Base-by-base conservation (phyloP, 2,113 vertebrate genomes). In the Heteronetta atricapilla region DNA sequence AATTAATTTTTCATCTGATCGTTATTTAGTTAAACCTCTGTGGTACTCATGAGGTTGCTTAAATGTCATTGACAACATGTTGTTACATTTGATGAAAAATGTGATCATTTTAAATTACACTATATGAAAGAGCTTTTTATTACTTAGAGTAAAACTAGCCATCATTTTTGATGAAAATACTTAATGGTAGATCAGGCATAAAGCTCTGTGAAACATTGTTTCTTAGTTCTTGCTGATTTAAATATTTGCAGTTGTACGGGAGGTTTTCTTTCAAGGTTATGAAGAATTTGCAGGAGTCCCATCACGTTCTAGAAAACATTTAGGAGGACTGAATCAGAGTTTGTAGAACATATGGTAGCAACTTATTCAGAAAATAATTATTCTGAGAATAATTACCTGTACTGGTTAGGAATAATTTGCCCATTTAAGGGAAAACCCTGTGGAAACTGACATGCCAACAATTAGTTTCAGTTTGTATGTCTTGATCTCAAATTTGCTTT, bases 1-100 rank as follows among this genome's bases (percentile, higher is more conserved):
- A 96, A 96, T 84, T 95, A 74, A 84, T 95, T 97, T 98, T 97
- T 98, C 96, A 96, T 97, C 97, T 95, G 96, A 96, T 98, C 96
- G 89, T 97, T 96, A 95, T 97, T 97, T 93, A 97, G 95, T 93
- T 96, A 98, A 97, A 97, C 94, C 89, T 96, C 96, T 95, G 63
- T 85, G 96, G 92, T 92, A 92, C 98, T 97, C 97, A 55, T 15
- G 97, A 95, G 97, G 77, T 95, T 94, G 96, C 97, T 97, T 98
- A 90, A 95, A 96, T 97, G 97, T 97, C 97, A 96, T 92, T 96
- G 96, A 97, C 97, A 95, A 95, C 50, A 72, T 96, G 94, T 97
- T 68, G 34, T 97, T 98, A 94, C 78, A 93, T 97, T 96, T 96
- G 88, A 95, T 97, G 93, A 97, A 97, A 97, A 97, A 96, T 91